Percentiles rank a stretch among this genome's conserved stretches.
phyloP scores from a whole-genome alignment of 2,888 invertebrate genomes.

The Chrysolina haemoptera region DNA sequence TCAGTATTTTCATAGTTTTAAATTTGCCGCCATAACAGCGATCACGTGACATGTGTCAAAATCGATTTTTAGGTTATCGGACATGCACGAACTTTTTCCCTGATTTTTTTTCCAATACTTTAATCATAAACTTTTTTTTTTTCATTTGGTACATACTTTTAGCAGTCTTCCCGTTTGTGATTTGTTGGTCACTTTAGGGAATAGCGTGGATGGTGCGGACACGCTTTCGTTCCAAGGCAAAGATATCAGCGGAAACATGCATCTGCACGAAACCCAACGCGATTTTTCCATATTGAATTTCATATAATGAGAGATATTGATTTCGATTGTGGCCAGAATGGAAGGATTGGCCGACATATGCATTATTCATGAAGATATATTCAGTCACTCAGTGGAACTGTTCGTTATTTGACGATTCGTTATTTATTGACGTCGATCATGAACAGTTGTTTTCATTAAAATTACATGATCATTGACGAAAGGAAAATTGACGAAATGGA shows the following conservation, averaged over 20 bases:
- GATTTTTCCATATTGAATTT: not conserved
- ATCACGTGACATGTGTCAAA: too few species aligned
- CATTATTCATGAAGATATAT: not conserved
- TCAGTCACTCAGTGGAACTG: not conserved
- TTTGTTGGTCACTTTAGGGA: not conserved
- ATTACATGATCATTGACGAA: not conserved
- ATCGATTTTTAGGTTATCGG: too few species aligned
- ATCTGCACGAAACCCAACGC: not conserved
- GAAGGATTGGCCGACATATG: not conserved
- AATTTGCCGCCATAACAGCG: too few species aligned
- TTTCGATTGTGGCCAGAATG: not conserved
- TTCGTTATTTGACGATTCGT: not conserved
- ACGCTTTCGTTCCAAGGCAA: not conserved
- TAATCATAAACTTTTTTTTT: too few species aligned
- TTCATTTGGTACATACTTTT: too few species aligned
- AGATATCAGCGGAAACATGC: not conserved
- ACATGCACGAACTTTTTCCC: too few species aligned
- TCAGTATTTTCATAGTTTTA: too few species aligned
- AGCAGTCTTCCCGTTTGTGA: not conserved
- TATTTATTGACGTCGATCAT: not conserved
- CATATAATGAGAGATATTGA: constrained; percentile 7
- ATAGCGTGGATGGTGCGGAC: constrained; percentile 1
- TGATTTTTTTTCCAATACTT: too few species aligned
- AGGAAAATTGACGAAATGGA: not conserved
- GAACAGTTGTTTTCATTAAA: not conserved